phyloP scores from a whole-genome alignment of 1,140 invertebrate species.

The Whitmania pigra region DNA sequence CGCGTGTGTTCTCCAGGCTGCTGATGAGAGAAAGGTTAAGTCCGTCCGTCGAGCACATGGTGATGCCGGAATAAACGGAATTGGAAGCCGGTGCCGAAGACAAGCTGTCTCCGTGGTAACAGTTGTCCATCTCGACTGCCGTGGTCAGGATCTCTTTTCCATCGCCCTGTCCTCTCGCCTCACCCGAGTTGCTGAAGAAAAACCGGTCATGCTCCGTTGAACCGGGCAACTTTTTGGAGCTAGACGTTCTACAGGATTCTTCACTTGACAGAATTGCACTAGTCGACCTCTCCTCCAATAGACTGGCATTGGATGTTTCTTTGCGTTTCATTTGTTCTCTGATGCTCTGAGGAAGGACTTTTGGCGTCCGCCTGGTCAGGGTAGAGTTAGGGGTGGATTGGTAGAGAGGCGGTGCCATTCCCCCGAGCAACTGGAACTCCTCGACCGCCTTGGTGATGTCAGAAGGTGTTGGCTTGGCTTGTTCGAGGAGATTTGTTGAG shows the following conservation, averaged over 20 bases:
- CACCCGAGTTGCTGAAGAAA: background rate
- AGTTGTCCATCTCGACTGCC: background rate
- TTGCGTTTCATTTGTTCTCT: background rate
- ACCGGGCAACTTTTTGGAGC: background rate
- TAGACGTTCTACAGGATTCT: no score
- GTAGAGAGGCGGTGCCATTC: no score
- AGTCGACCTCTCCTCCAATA: no score
- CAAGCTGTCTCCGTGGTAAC: background rate
- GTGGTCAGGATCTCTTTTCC: background rate
- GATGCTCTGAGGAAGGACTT: background rate
- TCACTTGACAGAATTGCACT: no score
- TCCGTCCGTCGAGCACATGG: background rate
- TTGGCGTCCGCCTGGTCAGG: no score
- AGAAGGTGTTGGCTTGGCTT: background rate
- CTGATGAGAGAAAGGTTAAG: background rate
- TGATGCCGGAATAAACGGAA: background rate
- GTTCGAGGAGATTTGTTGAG: background rate
- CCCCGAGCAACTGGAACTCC: background rate
- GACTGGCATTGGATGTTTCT: no score
- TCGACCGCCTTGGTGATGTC: background rate
- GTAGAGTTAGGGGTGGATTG: no score
- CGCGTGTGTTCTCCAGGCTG: background rate
- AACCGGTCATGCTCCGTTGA: background rate
- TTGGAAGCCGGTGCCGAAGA: background rate
- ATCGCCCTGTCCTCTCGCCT: background rate